phyloP scores from a whole-genome alignment of 2,113 vertebrate species.

The Trachemys scripta region DNA sequence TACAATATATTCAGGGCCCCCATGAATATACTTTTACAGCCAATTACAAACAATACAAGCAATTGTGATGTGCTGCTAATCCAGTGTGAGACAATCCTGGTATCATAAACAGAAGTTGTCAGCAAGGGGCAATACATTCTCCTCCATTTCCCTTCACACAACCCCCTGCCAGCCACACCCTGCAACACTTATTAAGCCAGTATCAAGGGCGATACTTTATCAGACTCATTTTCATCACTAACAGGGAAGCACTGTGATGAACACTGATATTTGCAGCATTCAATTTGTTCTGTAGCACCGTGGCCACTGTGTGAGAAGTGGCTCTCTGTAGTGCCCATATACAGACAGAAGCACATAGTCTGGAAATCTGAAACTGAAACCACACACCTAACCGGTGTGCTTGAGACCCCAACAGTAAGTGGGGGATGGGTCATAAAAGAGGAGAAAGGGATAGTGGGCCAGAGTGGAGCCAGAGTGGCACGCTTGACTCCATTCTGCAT shows the following conservation, averaged over 20 bases:
- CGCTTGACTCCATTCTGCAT: not conserved
- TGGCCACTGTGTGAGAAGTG: not conserved
- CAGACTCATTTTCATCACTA: constrained; percentile 12
- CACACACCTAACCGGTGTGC: not conserved
- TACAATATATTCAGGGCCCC: constrained; percentile 65
- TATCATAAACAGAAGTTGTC: constrained; percentile 66
- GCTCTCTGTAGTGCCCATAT: not conserved
- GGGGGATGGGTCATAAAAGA: not conserved
- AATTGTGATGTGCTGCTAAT: constrained; percentile 62
- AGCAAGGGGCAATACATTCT: constrained; percentile 52
- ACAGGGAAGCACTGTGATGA: not conserved
- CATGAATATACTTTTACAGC: constrained; percentile 69
- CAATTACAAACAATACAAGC: constrained; percentile 64
- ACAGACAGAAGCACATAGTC: not conserved
- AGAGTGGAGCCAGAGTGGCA: not conserved
- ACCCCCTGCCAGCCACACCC: constrained; percentile 12
- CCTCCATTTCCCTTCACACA: constrained; percentile 46
- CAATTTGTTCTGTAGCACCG: not conserved
- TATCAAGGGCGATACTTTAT: not conserved
- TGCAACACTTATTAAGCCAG: constrained; percentile 44
- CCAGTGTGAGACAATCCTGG: constrained; percentile 60
- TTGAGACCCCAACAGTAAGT: not conserved
- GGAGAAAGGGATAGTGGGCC: not conserved
- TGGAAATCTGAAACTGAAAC: not conserved
- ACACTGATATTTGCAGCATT: not conserved